phyloP scores from a whole-genome alignment of 2,113 vertebrate genomes.

The Thermophis baileyi region DNA sequence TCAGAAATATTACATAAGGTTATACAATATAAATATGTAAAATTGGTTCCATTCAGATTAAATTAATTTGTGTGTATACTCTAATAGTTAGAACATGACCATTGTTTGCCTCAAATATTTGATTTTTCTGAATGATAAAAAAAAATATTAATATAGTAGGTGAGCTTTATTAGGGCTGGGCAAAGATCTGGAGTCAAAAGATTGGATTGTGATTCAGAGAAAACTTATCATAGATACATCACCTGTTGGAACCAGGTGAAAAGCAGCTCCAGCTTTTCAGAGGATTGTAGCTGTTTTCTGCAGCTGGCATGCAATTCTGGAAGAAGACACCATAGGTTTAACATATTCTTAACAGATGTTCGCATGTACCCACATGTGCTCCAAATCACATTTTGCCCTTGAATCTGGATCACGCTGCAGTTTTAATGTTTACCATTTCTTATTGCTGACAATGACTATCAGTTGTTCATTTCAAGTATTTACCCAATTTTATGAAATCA shows the following conservation, averaged over 20 bases:
- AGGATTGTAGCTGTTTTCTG: background rate
- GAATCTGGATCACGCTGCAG: background rate
- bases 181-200: background rate
- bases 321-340: background rate
- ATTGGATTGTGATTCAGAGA: background rate
- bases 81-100: constrained; percentile 37
- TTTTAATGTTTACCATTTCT: constrained; percentile 49
- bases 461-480: constrained; percentile 31
- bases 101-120: constrained; percentile 24
- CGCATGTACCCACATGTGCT: background rate
- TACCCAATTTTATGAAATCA: constrained; percentile 51
- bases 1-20: background rate
- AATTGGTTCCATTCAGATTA: background rate
- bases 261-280: background rate
- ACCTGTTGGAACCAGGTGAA: background rate
- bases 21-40: background rate
- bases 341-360: background rate
- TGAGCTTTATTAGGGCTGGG: background rate
- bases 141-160: constrained; percentile 41
- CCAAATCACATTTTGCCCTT: background rate
- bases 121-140: constrained; percentile 50
- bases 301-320: background rate
- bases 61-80: background rate
- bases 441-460: constrained; percentile 54
- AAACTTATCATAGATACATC: background rate